Evolutionary conservation across 2,113 vertebrate species (phyloP), one percentile per base, ranked within the genome.

Genomic region (Polypterus senegalus): DNA sequence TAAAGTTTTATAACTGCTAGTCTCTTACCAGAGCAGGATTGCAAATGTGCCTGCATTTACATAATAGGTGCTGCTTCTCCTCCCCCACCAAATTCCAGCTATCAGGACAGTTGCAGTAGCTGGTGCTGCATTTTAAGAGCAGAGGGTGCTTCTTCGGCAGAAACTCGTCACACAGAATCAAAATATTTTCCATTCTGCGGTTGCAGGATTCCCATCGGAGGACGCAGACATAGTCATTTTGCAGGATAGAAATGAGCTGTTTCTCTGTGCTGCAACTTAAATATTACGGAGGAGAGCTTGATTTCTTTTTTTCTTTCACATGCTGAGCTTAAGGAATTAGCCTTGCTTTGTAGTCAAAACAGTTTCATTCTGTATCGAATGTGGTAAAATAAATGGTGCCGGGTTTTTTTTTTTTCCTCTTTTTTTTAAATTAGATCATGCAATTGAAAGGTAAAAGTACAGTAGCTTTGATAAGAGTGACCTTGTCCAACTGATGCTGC

Each of bases 211-310:
- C 70, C 63, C 70, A 71, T 82, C 84, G 80, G 84, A 74, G 76
- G 72, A 65, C n/a, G 67, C 57, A 73, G 49, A 75, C 86, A 84
- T 86, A 87, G 75, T 86, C 82, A 83, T 81, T 73, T 65, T 43
- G 46, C 56, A 45, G 44, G 73, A 64, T 84, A 79, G 80, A 79
- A 80, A 84, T 77, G 76, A 68, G 67, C 76, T 77, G 82, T 79
- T 82, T 79, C 77, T 77, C 8, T 45, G 43, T 43, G 43, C 43
- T 58, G 56, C 56, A 58, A 9, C 44, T 4, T 45, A 27, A 7
- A n/a, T 43, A 45, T 55, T 8, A 9, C 11, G 7, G 27, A 4
- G 45, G 7, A 43, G 56, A 3, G 56, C 56, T 45, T 45, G 9
- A 43, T 27, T 27, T 27, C 2, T 27, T 27, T 27, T 27, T 27